Conservation (phyloP, 2,113 vertebrate species). For the Epinephelus lanceolatus region DNA sequence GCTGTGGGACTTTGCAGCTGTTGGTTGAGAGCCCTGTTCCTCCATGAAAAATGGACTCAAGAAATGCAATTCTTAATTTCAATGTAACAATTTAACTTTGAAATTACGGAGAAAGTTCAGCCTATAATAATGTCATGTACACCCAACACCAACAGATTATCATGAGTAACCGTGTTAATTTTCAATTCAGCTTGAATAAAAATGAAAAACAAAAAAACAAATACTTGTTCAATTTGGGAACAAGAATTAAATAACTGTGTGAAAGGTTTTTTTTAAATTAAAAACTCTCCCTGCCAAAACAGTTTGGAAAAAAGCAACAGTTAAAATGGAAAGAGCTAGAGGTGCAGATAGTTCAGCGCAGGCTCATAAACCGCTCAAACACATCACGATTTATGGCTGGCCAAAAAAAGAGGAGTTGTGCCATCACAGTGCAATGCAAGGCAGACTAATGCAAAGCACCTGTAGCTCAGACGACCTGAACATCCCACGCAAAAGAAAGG, state of each 20-base stretch:
- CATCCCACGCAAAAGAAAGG: background rate
- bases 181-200: slow-evolving; percentile 8
- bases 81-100: background rate
- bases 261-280: slow-evolving; percentile 20
- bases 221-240: slow-evolving; percentile 20
- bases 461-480: slow-evolving; percentile 36
- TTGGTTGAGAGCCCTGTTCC: slow-evolving; percentile 3
- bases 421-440: slow-evolving; percentile 24
- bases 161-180: background rate
- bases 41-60: slow-evolving; percentile 7
- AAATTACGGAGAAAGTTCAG: background rate
- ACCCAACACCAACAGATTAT: background rate
- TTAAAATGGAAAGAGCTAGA: slow-evolving; percentile 50
- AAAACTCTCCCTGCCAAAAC: slow-evolving; percentile 23
- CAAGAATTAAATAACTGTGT: slow-evolving; percentile 31
- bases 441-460: slow-evolving; percentile 55
- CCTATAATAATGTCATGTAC: background rate
- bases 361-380: slow-evolving; percentile 56
- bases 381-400: slow-evolving; percentile 55
- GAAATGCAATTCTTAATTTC: slow-evolving; percentile 16
- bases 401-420: slow-evolving; percentile 32
- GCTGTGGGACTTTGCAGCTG: slow-evolving; percentile 57
- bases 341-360: slow-evolving; percentile 39
- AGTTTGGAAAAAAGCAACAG: slow-evolving; percentile 23
- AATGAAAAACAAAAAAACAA: background rate